Evolutionary conservation across 2,113 vertebrate species (phyloP).

Genomic region (Ceyx melanurus): DNA sequence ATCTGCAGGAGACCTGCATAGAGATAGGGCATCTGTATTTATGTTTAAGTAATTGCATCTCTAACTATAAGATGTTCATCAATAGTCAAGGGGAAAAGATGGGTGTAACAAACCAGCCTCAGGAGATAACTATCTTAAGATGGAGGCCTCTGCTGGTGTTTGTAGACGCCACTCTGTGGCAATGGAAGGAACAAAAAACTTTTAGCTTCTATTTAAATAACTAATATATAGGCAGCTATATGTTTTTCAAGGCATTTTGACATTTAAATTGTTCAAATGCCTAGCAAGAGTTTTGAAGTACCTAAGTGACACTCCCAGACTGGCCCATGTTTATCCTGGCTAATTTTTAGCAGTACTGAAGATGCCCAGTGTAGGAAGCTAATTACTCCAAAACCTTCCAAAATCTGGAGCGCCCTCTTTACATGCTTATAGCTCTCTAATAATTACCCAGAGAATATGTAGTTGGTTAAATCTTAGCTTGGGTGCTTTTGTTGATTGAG

Average conservation of each 20-base stretch:
- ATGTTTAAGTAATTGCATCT: neutral
- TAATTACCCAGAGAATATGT: neutral
- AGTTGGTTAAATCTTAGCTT: neutral
- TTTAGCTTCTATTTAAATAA: neutral
- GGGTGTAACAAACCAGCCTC: neutral
- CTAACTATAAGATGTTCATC: neutral
- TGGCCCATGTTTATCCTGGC: neutral
- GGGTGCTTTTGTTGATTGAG: neutral
- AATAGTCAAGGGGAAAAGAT: neutral
- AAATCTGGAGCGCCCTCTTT: neutral
- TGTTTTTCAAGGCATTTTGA: neutral
- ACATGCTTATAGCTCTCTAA: neutral
- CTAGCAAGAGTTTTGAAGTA: neutral
- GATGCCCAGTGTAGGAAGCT: neutral
- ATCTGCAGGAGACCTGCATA: neutral
- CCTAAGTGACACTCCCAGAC: neutral
- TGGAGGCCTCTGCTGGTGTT: neutral
- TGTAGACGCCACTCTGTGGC: neutral
- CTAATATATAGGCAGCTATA: neutral
- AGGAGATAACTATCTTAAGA: neutral
- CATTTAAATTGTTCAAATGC: neutral
- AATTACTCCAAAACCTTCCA: neutral
- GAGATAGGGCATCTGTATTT: neutral
- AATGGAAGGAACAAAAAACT: neutral
- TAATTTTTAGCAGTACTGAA: neutral